These are phyloP conservation scores for Sebastes minor DNA, from an alignment of 2,797 vertebrate species.

Conservation along the genomic window DNA sequence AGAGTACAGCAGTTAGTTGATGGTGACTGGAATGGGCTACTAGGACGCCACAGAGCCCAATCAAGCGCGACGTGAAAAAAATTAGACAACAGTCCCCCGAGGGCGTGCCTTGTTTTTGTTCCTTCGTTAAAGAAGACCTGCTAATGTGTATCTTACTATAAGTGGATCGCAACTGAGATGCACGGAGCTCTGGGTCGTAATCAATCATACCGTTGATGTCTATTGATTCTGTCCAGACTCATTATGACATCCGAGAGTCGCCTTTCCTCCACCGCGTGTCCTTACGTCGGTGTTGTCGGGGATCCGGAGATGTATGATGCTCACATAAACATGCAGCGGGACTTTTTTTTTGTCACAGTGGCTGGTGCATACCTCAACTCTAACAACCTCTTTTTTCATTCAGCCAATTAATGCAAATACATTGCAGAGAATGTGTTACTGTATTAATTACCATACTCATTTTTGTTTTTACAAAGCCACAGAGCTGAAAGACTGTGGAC, in stretches of 20 bases:
- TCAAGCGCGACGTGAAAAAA: slow-evolving; percentile 43
- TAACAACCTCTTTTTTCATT: not conserved
- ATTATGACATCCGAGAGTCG: slow-evolving; percentile 37
- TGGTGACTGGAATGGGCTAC: slow-evolving; percentile 78
- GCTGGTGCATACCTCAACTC: not conserved
- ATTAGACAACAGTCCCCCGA: slow-evolving; percentile 56
- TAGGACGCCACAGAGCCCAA: slow-evolving; percentile 66
- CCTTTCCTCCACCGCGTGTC: slow-evolving; percentile 1
- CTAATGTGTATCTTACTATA: slow-evolving; percentile 59
- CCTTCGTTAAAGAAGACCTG: slow-evolving; percentile 57
- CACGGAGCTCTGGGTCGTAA: slow-evolving; percentile 45
- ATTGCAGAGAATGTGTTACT: not conserved
- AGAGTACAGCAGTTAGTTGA: slow-evolving; percentile 65
- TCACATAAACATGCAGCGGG: not conserved
- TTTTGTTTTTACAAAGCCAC: not conserved
- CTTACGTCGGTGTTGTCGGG: not conserved
- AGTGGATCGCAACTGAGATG: slow-evolving; percentile 49
- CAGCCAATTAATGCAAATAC: not conserved
- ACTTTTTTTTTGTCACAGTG: not conserved
- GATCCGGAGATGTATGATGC: not conserved
- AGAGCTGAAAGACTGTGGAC: not conserved
- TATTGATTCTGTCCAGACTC: slow-evolving; percentile 64
- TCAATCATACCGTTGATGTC: slow-evolving; percentile 66
- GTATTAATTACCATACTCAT: not conserved
- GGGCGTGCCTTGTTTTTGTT: slow-evolving; percentile 51